These are phyloP conservation scores for Tineola bisselliella DNA, from an alignment of 2,888 invertebrate species.

Conservation along the genomic window DNA sequence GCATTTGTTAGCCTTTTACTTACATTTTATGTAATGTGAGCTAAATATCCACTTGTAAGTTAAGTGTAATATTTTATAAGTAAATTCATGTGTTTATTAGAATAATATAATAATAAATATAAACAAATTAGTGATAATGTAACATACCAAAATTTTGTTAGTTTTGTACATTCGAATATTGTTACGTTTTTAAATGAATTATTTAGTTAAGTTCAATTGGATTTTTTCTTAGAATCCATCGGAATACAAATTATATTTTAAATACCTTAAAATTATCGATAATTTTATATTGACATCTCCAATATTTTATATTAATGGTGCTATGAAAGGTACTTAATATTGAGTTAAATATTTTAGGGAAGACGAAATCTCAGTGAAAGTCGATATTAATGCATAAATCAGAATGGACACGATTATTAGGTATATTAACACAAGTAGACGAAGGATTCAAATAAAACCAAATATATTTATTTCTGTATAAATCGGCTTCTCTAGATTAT, in stretches of 20 bases:
- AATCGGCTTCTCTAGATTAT: too few species aligned
- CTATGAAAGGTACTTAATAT: background rate
- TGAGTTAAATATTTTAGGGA: too few species aligned
- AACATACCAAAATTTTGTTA: background rate
- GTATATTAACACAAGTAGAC: too few species aligned
- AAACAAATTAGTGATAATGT: background rate
- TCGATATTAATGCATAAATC: too few species aligned
- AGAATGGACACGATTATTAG: too few species aligned
- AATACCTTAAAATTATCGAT: too few species aligned
- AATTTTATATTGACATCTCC: background rate
- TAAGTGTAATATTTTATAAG: background rate
- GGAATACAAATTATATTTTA: too few species aligned
- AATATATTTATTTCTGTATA: too few species aligned
- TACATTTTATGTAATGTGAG: background rate
- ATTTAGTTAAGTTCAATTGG: background rate
- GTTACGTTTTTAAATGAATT: background rate
- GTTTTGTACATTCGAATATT: background rate
- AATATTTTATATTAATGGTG: background rate
- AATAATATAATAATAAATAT: too few species aligned
- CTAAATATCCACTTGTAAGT: background rate
- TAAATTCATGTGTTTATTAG: background rate
- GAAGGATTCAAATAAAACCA: too few species aligned
- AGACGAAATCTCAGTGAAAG: too few species aligned
- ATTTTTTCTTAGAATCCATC: too few species aligned
- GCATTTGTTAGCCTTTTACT: background rate